Percentiles rank a stretch among this genome's conserved stretches.
These are phyloP conservation scores for Scomber colias DNA, from an alignment of 2,113 vertebrate species.

Conservation along the genomic window DNA sequence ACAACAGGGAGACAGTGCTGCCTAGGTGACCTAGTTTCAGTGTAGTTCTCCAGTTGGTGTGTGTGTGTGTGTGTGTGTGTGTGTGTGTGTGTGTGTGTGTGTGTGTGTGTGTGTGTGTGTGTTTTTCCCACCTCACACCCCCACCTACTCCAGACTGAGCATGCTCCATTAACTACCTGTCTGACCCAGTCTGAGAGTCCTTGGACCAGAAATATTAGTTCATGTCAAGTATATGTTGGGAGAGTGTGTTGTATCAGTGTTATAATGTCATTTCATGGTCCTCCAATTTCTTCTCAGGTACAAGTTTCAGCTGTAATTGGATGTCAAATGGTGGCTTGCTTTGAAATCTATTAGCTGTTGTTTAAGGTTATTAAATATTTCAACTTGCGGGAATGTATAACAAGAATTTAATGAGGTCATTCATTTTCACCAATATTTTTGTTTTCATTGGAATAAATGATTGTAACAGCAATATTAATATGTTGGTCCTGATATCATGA, in stretches of 20 bases:
- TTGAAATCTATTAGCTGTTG: conserved; percentile 6
- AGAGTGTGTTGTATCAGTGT: conserved; percentile 8
- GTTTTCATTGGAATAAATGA: neutral
- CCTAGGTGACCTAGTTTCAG: conserved; percentile 80
- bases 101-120: conserved; percentile 21
- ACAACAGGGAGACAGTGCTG: conserved; percentile 78
- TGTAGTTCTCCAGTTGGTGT: conserved; percentile 55
- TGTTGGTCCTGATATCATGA: neutral
- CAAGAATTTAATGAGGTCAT: neutral
- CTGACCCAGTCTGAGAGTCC: conserved; percentile 76
- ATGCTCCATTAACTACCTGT: conserved; percentile 75
- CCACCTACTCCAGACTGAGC: conserved; percentile 56
- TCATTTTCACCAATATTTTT: conserved; percentile 10
- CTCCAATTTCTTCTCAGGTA: conserved; percentile 1
- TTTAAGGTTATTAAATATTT: conserved; percentile 8
- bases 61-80: conserved; percentile 36
- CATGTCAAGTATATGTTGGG: conserved; percentile 32
- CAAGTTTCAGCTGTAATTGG: conserved; percentile 14
- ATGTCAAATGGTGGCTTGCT: conserved; percentile 11
- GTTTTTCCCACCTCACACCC: conserved; percentile 33
- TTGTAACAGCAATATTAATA: neutral
- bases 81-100: conserved; percentile 20
- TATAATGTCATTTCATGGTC: conserved; percentile 15
- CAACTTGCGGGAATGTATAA: neutral
- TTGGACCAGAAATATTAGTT: conserved; percentile 68